Evolutionary conservation across 2,113 vertebrate genomes (phyloP).

Genomic region (Hippocampus abdominalis): DNA sequence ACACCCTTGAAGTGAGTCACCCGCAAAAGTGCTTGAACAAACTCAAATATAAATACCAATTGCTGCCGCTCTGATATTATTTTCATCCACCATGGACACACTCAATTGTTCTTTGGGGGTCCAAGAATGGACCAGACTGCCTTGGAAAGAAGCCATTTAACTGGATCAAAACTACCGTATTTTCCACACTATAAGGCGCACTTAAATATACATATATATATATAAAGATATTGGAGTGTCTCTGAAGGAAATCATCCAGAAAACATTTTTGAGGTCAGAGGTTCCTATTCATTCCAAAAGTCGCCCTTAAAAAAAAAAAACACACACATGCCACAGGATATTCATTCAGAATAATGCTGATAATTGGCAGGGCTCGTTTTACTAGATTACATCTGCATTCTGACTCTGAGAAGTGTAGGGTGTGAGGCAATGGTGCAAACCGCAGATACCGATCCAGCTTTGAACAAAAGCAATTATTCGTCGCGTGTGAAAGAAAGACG

Average conservation of each 20-base stretch:
- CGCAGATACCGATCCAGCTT: slow-evolving; percentile 12
- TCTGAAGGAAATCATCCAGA: too few species aligned
- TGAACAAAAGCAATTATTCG: slow-evolving; percentile 26
- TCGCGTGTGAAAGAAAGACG: slow-evolving; percentile 2
- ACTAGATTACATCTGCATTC: slow-evolving; percentile 25
- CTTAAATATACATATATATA: too few species aligned
- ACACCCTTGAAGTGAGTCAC: slow-evolving; percentile 43
- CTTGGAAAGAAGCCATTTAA: neutral
- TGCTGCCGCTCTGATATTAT: slow-evolving; percentile 44
- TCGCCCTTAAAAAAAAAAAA: too few species aligned
- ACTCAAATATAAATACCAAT: slow-evolving; percentile 32
- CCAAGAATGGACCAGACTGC: slow-evolving; percentile 8
- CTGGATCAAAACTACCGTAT: too few species aligned
- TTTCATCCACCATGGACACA: slow-evolving; percentile 36
- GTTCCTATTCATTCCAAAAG: slow-evolving; percentile 7
- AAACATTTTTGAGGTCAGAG: slow-evolving; percentile 5
- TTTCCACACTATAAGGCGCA: too few species aligned
- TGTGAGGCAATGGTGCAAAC: slow-evolving; percentile 21
- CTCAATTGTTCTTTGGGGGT: slow-evolving; percentile 18
- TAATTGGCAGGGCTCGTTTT: too few species aligned
- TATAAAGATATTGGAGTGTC: too few species aligned
- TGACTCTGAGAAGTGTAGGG: slow-evolving; percentile 20
- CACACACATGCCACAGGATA: too few species aligned
- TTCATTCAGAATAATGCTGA: too few species aligned
- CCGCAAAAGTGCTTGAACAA: slow-evolving; percentile 15